These are phyloP conservation scores for Tenebrosternarchus preto DNA, from an alignment of 2,113 vertebrate species.

Conservation along the genomic window DNA sequence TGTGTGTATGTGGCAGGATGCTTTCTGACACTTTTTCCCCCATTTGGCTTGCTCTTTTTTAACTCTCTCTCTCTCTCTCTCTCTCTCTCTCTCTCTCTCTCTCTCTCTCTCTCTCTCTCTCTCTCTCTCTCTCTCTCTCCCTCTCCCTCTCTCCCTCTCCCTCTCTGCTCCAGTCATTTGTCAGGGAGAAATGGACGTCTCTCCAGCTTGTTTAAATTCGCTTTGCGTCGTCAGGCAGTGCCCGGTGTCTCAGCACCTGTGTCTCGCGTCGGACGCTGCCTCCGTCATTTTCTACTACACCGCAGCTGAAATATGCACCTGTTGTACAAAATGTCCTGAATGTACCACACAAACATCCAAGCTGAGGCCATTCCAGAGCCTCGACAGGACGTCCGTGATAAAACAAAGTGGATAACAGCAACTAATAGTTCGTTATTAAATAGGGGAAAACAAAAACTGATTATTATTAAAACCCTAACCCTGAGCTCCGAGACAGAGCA, in stretches of 20 bases:
- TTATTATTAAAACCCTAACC: too few relatives aligned
- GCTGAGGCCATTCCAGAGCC: not conserved
- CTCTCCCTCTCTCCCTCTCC: constrained; percentile 4
- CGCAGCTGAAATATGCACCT: not conserved
- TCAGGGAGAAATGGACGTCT: constrained; percentile 8
- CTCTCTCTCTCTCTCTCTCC: not conserved
- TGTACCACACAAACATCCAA: not conserved
- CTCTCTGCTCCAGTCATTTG: not conserved
- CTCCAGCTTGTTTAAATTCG: constrained; percentile 18
- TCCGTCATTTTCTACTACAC: not conserved
- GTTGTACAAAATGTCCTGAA: too few relatives aligned
- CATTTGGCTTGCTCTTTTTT: too few relatives aligned
- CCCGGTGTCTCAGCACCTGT: not conserved
- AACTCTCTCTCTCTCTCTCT: constrained; percentile 6
- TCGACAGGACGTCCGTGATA: not conserved
- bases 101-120: constrained; percentile 2
- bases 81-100: not conserved
- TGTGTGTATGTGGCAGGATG: constrained; percentile 5
- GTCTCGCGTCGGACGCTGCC: not conserved
- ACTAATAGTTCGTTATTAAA: too few relatives aligned
- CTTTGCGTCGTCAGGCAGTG: not conserved
- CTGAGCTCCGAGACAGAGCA: too few relatives aligned
- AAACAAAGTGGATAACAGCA: not conserved
- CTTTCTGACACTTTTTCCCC: not conserved
- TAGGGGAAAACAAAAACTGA: too few relatives aligned